Evolutionary conservation across 2,797 vertebrate genomes (phyloP).

Genomic region (Heteromormyrus szaboi): DNA sequence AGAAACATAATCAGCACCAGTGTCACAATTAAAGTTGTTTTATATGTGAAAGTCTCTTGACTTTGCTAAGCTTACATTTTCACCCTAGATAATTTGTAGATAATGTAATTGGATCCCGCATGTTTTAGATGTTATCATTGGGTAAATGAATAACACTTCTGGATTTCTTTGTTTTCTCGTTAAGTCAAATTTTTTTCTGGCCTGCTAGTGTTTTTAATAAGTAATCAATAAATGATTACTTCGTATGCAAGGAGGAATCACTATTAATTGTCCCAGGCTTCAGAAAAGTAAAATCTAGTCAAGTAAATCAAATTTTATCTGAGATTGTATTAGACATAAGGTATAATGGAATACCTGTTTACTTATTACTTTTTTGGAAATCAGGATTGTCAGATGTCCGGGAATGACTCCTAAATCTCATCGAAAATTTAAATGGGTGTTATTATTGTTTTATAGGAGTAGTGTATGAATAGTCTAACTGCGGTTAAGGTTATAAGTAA

Average conservation of each 20-base stretch:
- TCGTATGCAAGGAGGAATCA: background rate
- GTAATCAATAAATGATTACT: background rate
- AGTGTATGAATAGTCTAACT: background rate
- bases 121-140: background rate
- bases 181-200: background rate
- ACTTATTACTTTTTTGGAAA: background rate
- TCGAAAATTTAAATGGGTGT: background rate
- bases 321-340: background rate
- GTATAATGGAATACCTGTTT: background rate
- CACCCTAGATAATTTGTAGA: background rate
- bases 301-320: slow-evolving; percentile 49
- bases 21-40: background rate
- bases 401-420: background rate
- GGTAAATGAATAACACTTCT: background rate
- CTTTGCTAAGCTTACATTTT: background rate
- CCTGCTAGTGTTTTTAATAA: background rate
- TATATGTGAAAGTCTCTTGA: background rate
- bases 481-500: background rate
- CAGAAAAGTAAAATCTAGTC: slow-evolving; percentile 35
- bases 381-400: background rate
- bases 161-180: background rate
- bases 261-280: slow-evolving; percentile 7
- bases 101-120: background rate
- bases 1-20: background rate
- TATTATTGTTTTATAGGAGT: background rate